Conservation (phyloP, 2,113 vertebrate genomes). For the Crocuta crocuta region DNA sequence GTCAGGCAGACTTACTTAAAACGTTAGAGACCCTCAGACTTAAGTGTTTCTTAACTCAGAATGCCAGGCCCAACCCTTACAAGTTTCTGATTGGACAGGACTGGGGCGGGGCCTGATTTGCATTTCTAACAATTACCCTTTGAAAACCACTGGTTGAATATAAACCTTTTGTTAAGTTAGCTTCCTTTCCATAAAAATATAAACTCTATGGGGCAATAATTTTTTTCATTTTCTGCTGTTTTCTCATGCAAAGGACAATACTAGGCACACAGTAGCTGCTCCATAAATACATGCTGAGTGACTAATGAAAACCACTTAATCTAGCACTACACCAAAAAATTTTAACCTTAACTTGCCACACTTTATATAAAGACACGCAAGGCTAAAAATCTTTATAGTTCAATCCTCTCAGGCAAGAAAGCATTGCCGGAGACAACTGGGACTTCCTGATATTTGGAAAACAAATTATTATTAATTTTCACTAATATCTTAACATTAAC, state of each 20-base stretch:
- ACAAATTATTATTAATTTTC: neutral
- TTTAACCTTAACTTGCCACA: neutral
- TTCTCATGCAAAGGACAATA: neutral
- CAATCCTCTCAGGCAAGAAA: slow-evolving; percentile 12
- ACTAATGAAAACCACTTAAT: slow-evolving; percentile 3
- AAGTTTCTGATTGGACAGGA: neutral
- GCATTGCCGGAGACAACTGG: slow-evolving; percentile 18
- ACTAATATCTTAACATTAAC: neutral
- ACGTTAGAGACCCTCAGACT: neutral
- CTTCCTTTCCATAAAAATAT: neutral
- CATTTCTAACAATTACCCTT: neutral
- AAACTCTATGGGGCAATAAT: neutral
- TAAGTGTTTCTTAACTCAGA: neutral
- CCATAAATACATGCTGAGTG: neutral
- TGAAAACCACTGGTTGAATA: slow-evolving; percentile 12
- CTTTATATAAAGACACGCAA: slow-evolving; percentile 21
- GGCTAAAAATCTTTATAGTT: neutral
- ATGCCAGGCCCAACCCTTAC: neutral
- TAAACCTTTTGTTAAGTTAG: neutral
- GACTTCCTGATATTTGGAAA: neutral
- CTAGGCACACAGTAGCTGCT: neutral
- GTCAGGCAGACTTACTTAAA: neutral
- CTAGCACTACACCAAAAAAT: neutral
- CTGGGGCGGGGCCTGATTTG: neutral
- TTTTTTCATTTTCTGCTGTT: neutral